A percentile compares a stretch with the other conserved stretches of the same genome.
phyloP scores from a whole-genome alignment of 1,140 invertebrate genomes.

The Neuroterus valhalla region DNA sequence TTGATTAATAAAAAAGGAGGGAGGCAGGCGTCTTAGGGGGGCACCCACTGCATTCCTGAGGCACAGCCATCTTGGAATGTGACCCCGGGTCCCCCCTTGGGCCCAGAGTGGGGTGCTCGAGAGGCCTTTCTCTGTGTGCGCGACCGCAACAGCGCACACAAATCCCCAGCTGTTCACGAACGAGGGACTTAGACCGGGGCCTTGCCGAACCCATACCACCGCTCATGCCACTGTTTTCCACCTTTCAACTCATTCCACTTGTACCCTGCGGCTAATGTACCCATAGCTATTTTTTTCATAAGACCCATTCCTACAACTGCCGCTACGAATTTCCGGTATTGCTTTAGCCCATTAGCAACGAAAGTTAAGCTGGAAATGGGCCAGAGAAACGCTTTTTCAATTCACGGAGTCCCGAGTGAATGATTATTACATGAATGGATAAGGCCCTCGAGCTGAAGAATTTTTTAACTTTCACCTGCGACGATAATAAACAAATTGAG shows the following conservation, averaged over 20 bases:
- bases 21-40: constrained; percentile 67
- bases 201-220: constrained; percentile 48
- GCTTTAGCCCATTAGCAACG: background rate
- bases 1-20: constrained; percentile 70
- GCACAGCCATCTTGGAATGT: constrained; percentile 77
- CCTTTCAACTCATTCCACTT: constrained; percentile 48
- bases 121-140: constrained; percentile 31
- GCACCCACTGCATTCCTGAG: constrained; percentile 76
- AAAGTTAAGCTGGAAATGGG: background rate
- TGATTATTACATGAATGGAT: background rate
- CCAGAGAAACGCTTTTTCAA: background rate
- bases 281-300: constrained; percentile 44
- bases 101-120: constrained; percentile 60
- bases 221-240: constrained; percentile 28
- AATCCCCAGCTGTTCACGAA: background rate
- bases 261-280: constrained; percentile 55
- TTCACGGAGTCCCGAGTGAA: background rate
- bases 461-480: too few species aligned
- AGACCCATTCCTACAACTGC: constrained; percentile 9
- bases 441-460: too few species aligned
- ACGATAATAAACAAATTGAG: too few species aligned
- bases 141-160: constrained; percentile 7
- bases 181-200: background rate
- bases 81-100: constrained; percentile 70
- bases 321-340: constrained; percentile 21